A percentile compares a stretch with the other conserved stretches of the same genome.
Evolutionary conservation across 2,797 vertebrate genomes (phyloP).

Genomic region (Benthosema pterotum): DNA sequence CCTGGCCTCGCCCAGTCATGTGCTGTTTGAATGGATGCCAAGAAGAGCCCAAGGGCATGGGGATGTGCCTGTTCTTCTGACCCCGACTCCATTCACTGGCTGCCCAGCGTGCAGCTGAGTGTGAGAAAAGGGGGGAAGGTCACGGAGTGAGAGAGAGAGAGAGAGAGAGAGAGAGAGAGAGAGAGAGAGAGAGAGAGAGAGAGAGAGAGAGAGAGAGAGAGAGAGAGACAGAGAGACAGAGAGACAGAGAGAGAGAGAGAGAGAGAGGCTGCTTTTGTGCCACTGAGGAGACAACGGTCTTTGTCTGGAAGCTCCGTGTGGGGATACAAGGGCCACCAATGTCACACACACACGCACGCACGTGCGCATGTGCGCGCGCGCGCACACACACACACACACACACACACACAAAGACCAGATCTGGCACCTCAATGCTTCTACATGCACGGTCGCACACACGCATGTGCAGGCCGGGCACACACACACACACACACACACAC

Average conservation of each 20-base stretch:
- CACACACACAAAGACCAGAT: conserved; percentile 21
- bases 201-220: conserved; percentile 49
- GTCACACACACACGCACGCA: conserved; percentile 84
- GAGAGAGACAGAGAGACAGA: conserved; percentile 65
- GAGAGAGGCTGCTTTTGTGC: conserved; percentile 82
- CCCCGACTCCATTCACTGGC: conserved; percentile 71
- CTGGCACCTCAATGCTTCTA: too few relatives aligned
- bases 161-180: conserved; percentile 42
- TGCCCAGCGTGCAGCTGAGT: conserved; percentile 60
- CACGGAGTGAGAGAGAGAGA: conserved; percentile 54
- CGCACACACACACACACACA: conserved; percentile 20
- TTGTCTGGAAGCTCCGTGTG: conserved; percentile 75
- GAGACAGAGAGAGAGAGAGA: conserved; percentile 36
- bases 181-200: conserved; percentile 66
- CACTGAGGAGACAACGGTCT: conserved; percentile 79
- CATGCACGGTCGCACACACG: too few relatives aligned
- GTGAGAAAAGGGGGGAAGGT: conserved; percentile 79
- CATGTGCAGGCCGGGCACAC: too few relatives aligned
- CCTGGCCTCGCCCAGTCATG: conserved; percentile 42
- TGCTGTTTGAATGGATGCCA: conserved; percentile 64
- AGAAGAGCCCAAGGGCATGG: conserved; percentile 51
- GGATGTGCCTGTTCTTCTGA: conserved; percentile 62
- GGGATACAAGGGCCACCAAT: conserved; percentile 83
- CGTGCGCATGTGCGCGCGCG: too few relatives aligned
- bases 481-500: too few relatives aligned